Base-by-base conservation (phyloP, 2,888 invertebrate species). In the Venustoraphidia nigricollis region DNA sequence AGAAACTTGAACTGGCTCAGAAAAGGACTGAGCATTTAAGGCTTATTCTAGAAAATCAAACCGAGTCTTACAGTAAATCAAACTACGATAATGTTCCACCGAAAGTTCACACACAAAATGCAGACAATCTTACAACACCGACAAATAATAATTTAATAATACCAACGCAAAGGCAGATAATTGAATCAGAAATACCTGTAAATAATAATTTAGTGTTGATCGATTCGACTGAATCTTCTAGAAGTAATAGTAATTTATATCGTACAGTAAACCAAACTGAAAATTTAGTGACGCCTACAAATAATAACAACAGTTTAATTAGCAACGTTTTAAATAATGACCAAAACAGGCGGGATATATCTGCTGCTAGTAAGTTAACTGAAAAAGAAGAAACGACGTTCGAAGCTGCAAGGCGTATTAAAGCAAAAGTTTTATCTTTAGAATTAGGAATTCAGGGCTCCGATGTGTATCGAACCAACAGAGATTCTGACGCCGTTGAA, bases 361-460 rank as follows among this genome's bases (percentile, higher is more conserved):
- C 27, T 1, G 27, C 3, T 27, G 5, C 6, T 6, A 27, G 27
- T 27, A 27, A 27, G 27, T 27, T 27, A 27, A 27, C 27, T 27
- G 27, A 27, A 27, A 27, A 27, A 27, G 27, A 27, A 27, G 27
- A 27, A 27, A 27, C 27, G 27, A 27, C 27, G 6, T 66, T 70
- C 50, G 69, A 68, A 53, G 69, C 69, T 2, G 60, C 70, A 1
- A 59, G 62, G 41, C 57, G 55, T 49, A 76, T 72, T 54, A 75
- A 71, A 55, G 62, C 67, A 14, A 76, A 72, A 62, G 71, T 75
- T 0, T 66, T 76, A 67, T 56, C 65, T 1, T 66, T 71, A 47
- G 73, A 75, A 59, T 67, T 70, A 44, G 71, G 68, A 3, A 62
- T 65, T 27, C 27, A 27, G 3, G 27, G 3, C 27, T 27, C 27